Base-by-base conservation (phyloP, 2,797 vertebrate species). In the Netta rufina region DNA sequence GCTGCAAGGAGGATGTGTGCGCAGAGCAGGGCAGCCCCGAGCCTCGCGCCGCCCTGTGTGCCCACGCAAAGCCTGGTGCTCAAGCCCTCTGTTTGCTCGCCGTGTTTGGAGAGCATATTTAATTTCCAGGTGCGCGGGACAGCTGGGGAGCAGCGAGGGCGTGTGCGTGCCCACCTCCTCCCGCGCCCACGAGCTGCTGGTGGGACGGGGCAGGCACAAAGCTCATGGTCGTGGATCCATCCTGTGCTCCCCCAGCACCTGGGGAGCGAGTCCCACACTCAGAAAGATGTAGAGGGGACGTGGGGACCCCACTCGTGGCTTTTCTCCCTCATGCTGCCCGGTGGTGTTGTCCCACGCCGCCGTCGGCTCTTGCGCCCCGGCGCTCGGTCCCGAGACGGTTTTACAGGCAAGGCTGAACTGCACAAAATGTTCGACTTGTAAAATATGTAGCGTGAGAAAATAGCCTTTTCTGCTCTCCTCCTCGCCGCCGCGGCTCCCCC, bases 391-490 rank as follows among this genome's bases (percentile, higher is more conserved):
- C 8, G 51, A 80, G 81, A 61, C 66, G 94, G 77, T 93, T 96
- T 91, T 83, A n/a, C 76, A 90, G 92, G 84, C 89, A 21, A 54
- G 83, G 90, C 94, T 90, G 87, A 92, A 93, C 95, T 32, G 94
- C 87, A 88, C 91, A 77, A 89, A 92, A 93, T 85, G 81, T 84
- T 94, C 94, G 30, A 92, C 91, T 94, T 86, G 87, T 95, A 85
- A 94, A 95, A 94, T 91, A 93, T 90, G 92, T 87, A 94, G 92
- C 81, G 92, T 95, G 93, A 94, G 92, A 95, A 95, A 95, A 92
- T 92, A 94, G 95, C 89, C 93, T 95, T 95, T 96, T 93, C 91
- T 93, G 92, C 92, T 89, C 92, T 78, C 88, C 95, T 89, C 89
- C 91, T 85, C 84, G 58, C 95, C 78, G 73, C 88, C 58, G 93